Conservation (phyloP, 1,140 invertebrate genomes). For the Mizuhopecten yessoensis region DNA sequence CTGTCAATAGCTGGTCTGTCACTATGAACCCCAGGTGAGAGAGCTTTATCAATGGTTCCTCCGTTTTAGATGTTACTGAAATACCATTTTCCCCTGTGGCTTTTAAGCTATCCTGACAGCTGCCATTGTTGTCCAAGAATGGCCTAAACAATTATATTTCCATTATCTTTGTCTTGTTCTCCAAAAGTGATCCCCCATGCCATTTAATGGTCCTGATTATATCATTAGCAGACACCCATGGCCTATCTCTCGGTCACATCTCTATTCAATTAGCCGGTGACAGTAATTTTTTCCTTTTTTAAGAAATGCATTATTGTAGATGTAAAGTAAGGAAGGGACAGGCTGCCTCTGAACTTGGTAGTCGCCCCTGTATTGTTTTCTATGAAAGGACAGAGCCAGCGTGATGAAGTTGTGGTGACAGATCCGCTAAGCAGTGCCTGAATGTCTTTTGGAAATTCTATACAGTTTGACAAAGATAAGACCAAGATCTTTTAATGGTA, state of each 20-base stretch:
- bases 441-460: too few species aligned
- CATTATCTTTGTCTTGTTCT: background rate
- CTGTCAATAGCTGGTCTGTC: background rate
- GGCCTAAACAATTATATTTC: background rate
- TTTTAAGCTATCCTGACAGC: background rate
- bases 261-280: conserved; percentile 2
- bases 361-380: too few species aligned
- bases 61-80: background rate
- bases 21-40: background rate
- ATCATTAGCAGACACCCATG: background rate
- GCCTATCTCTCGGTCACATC: background rate
- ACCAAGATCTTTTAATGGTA: background rate
- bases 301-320: background rate
- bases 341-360: too few species aligned
- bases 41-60: background rate
- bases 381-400: too few species aligned
- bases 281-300: background rate
- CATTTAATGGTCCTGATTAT: conserved; percentile 7
- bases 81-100: background rate
- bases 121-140: conserved; percentile 28
- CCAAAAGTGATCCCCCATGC: background rate
- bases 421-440: too few species aligned
- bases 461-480: too few species aligned
- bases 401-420: too few species aligned
- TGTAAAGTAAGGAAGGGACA: background rate